These are phyloP conservation scores for Smutsia temminckii DNA, from an alignment of 2,797 vertebrate species.

Conservation along the genomic window DNA sequence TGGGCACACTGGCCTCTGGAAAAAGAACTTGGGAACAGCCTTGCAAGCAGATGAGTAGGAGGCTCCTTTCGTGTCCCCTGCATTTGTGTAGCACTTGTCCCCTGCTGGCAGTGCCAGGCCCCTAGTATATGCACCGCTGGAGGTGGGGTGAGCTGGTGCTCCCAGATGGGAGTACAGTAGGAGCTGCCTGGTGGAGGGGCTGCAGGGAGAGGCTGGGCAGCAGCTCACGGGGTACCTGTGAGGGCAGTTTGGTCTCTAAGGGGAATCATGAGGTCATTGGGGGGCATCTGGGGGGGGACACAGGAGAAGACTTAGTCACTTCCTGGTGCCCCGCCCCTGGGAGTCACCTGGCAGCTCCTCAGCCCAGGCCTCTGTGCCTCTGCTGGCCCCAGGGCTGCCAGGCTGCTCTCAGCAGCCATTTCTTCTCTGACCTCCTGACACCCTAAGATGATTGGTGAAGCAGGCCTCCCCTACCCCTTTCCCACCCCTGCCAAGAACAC, in stretches of 20 bases:
- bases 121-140: neutral
- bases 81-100: neutral
- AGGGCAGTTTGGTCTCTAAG: neutral
- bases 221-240: neutral
- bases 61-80: neutral
- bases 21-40: neutral
- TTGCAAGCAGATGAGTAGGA: neutral
- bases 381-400: neutral
- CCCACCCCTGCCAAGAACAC: neutral
- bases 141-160: neutral
- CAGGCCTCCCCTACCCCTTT: fast-evolving
- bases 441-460: fast-evolving
- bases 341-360: neutral
- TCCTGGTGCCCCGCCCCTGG: neutral
- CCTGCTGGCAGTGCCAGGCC: neutral
- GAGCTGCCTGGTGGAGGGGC: neutral
- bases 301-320: neutral
- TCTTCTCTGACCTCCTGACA: fast-evolving
- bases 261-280: neutral
- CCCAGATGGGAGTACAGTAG: neutral
- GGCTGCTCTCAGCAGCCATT: neutral
- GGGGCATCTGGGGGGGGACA: neutral
- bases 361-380: neutral
- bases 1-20: neutral
- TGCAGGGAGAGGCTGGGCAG: neutral